Conservation (phyloP, 2,888 invertebrate species). For the Anagyrus pseudococci region DNA sequence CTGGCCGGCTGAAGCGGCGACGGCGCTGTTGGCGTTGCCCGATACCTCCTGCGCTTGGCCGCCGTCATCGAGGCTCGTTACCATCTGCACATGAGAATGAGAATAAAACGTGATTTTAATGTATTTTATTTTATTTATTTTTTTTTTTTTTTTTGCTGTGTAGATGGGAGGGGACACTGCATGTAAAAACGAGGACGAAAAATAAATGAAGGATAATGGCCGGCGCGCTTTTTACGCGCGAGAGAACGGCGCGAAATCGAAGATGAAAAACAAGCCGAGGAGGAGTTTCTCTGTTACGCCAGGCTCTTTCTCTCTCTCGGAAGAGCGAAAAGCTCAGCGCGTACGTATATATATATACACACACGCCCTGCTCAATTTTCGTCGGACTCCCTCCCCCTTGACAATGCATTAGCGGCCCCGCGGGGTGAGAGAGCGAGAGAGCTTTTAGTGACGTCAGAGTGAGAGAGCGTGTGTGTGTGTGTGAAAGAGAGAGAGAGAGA, state of each 20-base stretch:
- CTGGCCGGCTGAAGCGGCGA: slow-evolving; percentile 64
- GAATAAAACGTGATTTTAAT: background rate
- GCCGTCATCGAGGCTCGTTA: slow-evolving; percentile 54
- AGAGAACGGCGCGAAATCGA: too few relatives aligned
- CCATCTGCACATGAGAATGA: slow-evolving; percentile 16
- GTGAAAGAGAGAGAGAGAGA: background rate
- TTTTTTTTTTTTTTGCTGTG: too few relatives aligned
- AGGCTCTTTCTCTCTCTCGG: too few relatives aligned
- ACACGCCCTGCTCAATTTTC: too few relatives aligned
- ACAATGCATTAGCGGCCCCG: slow-evolving; percentile 61
- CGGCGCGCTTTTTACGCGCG: too few relatives aligned
- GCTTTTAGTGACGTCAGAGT: slow-evolving; percentile 49
- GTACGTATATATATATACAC: too few relatives aligned
- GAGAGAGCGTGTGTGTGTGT: slow-evolving; percentile 6
- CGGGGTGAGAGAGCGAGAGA: slow-evolving; percentile 40
- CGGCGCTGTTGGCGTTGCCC: slow-evolving; percentile 59
- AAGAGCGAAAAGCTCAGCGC: too few relatives aligned
- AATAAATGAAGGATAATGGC: background rate
- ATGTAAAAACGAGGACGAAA: background rate
- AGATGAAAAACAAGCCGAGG: too few relatives aligned
- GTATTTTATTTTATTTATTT: too few relatives aligned
- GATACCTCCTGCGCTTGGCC: slow-evolving; percentile 53
- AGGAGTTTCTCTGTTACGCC: too few relatives aligned
- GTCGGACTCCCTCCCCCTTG: slow-evolving; percentile 45
- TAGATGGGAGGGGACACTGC: too few relatives aligned